A percentile compares a stretch with the other conserved stretches of the same genome.
These are phyloP conservation scores for Salminus brasiliensis DNA, from an alignment of 2,113 vertebrate genomes.

Conservation along the genomic window DNA sequence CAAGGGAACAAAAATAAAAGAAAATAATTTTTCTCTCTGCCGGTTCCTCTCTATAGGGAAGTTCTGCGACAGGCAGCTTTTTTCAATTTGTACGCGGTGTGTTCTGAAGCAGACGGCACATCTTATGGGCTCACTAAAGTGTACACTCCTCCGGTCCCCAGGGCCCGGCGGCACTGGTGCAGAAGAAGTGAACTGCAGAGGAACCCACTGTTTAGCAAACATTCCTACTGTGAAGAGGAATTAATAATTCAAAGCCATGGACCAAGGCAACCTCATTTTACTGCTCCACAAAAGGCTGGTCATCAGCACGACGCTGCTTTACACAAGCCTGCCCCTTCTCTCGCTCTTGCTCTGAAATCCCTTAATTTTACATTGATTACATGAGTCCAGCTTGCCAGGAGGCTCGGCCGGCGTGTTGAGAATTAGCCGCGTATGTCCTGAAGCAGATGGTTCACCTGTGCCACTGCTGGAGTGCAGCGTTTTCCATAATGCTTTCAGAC, in stretches of 20 bases:
- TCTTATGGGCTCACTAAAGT: conserved; percentile 71
- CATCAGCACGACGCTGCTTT: conserved; percentile 46
- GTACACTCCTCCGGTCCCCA: conserved; percentile 69
- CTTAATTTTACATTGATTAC: conserved; percentile 41
- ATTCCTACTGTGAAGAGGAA: conserved; percentile 78
- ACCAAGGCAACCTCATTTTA: conserved; percentile 75
- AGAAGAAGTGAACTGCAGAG: conserved; percentile 82
- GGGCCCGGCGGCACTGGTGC: conserved; percentile 77
- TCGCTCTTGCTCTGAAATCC: conserved; percentile 23
- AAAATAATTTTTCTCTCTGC: neutral
- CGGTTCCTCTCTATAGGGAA: neutral
- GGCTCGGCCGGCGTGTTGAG: conserved; percentile 4
- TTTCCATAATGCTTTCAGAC: conserved; percentile 2
- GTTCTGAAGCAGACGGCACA: conserved; percentile 64
- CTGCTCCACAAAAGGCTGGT: conserved; percentile 77
- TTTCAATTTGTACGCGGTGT: conserved; percentile 66
- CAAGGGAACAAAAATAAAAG: neutral
- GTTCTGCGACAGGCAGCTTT: conserved; percentile 45
- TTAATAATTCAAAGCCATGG: conserved; percentile 82
- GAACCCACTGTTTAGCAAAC: conserved; percentile 83
- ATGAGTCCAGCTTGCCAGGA: conserved; percentile 4
- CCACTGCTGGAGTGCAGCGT: conserved; percentile 10
- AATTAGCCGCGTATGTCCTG: conserved; percentile 10
- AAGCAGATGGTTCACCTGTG: conserved; percentile 37
- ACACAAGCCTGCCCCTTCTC: neutral